A percentile compares a stretch with the other conserved stretches of the same genome.
These are phyloP conservation scores for Eurypyga helias DNA, from an alignment of 2,113 vertebrate species.

Conservation along the genomic window DNA sequence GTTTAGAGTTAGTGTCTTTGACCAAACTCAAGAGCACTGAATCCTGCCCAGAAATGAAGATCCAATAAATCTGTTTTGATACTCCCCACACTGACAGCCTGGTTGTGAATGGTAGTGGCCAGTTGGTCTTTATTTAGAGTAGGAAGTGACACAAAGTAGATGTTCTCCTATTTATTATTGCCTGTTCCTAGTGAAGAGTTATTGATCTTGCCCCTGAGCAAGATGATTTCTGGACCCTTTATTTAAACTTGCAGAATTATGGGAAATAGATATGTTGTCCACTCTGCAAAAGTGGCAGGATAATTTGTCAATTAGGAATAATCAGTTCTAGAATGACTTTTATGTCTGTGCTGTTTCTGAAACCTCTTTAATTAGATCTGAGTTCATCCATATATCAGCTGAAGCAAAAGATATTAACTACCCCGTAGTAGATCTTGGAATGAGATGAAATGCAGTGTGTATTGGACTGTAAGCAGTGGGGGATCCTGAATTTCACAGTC, in stretches of 20 bases:
- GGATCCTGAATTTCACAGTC: not conserved
- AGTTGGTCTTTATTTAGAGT: not conserved
- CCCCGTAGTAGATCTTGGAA: not conserved
- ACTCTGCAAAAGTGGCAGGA: constrained; percentile 46
- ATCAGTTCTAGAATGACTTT: constrained; percentile 54
- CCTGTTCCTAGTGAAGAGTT: not conserved
- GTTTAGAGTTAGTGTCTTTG: not conserved
- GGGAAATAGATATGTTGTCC: constrained; percentile 55
- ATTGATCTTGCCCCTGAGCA: constrained; percentile 43
- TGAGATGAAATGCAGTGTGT: not conserved
- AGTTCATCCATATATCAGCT: constrained; percentile 42
- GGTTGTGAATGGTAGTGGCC: not conserved
- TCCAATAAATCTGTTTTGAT: not conserved
- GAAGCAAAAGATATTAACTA: constrained; percentile 51
- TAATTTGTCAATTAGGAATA: constrained; percentile 72
- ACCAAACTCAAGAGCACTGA: not conserved
- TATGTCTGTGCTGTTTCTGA: constrained; percentile 63
- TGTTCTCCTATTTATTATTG: not conserved
- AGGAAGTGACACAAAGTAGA: not conserved
- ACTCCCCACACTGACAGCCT: not conserved
- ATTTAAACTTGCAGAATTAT: constrained; percentile 58
- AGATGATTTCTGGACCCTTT: constrained; percentile 22
- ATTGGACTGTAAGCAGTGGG: not conserved
- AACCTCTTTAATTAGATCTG: constrained; percentile 64
- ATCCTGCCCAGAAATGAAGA: not conserved